Evolutionary conservation across 2,888 invertebrate genomes (phyloP).

Genomic region (Galerucella nymphaeae): DNA sequence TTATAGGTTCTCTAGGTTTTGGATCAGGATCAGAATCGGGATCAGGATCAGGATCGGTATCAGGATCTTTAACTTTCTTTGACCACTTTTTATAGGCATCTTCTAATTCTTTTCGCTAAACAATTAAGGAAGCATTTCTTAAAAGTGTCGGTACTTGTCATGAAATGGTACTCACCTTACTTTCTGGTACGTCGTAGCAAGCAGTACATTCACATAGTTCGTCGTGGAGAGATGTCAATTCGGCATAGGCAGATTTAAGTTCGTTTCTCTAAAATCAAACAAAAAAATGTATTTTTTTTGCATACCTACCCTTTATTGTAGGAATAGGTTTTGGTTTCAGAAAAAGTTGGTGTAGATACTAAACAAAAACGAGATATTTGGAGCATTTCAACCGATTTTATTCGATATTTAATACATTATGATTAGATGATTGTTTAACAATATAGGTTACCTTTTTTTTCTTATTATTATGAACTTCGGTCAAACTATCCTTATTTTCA

Average conservation of each 20-base stretch:
- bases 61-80: not conserved
- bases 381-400: slow-evolving; percentile 10
- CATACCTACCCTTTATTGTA: too few species aligned
- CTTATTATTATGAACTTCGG: not conserved
- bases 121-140: not conserved
- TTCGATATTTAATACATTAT: not conserved
- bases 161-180: slow-evolving; percentile 10
- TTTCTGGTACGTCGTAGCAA: slow-evolving; percentile 23
- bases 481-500: not conserved
- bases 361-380: not conserved
- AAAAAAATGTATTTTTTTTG: not conserved
- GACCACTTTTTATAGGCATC: slow-evolving; percentile 5
- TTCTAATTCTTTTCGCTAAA: slow-evolving; percentile 23
- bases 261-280: slow-evolving; percentile 32
- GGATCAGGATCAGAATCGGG: too few species aligned
- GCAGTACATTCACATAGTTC: slow-evolving; percentile 20
- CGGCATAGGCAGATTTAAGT: slow-evolving; percentile 28
- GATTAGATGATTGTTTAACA: slow-evolving; percentile 3
- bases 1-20: not conserved
- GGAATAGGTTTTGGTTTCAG: too few species aligned
- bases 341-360: not conserved
- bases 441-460: not conserved
- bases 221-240: slow-evolving; percentile 25
- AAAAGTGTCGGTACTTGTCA: too few species aligned
- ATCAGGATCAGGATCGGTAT: not conserved